phyloP scores from a whole-genome alignment of 1,140 invertebrate genomes.

The Magallana gigas region DNA sequence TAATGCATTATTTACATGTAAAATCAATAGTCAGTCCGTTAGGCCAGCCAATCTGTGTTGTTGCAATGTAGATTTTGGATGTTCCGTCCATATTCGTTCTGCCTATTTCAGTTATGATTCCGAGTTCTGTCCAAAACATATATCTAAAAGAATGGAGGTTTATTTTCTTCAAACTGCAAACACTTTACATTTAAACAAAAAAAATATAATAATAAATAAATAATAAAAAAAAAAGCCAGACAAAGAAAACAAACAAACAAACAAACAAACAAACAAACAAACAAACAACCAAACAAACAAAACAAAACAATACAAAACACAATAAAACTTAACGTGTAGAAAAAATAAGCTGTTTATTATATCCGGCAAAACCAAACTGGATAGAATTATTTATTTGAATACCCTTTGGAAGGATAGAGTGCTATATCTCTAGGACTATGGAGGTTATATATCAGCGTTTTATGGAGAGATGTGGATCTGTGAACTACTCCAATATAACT shows the following conservation, averaged over 20 bases:
- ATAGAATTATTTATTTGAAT: neutral
- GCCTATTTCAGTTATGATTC: neutral
- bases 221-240: too few species aligned
- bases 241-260: too few species aligned
- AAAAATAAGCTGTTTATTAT: too few species aligned
- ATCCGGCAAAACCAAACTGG: too few species aligned
- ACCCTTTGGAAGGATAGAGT: slow-evolving; percentile 44
- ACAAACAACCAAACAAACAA: too few species aligned
- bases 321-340: too few species aligned
- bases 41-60: neutral
- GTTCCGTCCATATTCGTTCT: slow-evolving; percentile 16
- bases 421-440: slow-evolving; percentile 28
- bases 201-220: too few species aligned
- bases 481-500: slow-evolving; percentile 39
- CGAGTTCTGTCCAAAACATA: slow-evolving; percentile 27
- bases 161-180: too few species aligned
- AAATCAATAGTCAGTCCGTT: slow-evolving; percentile 21
- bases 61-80: neutral
- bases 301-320: too few species aligned
- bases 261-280: too few species aligned
- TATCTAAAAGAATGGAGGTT: neutral
- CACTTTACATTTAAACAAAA: too few species aligned
- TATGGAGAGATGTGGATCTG: neutral
- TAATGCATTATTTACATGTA: neutral
- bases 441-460: neutral